A percentile compares a stretch with the other conserved stretches of the same genome.
Conservation (phyloP, 1,140 invertebrate genomes). For the Pseudomyrmex pallidus region DNA sequence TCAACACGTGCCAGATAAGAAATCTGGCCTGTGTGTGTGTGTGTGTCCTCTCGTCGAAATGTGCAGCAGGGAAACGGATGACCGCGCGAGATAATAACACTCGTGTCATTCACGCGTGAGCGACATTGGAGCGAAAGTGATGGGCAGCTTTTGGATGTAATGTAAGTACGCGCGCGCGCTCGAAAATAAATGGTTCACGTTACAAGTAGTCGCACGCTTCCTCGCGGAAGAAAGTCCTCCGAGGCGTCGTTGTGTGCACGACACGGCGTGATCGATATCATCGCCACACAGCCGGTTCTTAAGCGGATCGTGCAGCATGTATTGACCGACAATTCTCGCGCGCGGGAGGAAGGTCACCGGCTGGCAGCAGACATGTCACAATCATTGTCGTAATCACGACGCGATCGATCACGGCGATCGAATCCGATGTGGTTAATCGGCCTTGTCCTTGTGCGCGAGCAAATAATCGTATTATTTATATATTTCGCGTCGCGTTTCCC, state of each 20-base stretch:
- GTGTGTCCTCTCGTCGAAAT: neutral
- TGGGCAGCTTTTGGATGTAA: neutral
- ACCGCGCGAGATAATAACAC: constrained; percentile 6
- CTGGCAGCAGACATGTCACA: constrained; percentile 45
- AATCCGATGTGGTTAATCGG: neutral
- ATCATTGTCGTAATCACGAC: constrained; percentile 48
- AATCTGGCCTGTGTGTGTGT: neutral
- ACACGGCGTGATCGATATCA: constrained; percentile 72
- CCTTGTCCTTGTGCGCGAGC: neutral
- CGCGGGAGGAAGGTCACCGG: constrained; percentile 70
- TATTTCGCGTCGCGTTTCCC: neutral
- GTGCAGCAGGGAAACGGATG: neutral
- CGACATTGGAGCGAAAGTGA: constrained; percentile 15
- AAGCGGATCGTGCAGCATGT: constrained; percentile 71
- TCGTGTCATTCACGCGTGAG: constrained; percentile 20
- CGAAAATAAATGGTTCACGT: constrained; percentile 14
- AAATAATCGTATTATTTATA: no score
- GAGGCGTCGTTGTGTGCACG: constrained; percentile 61
- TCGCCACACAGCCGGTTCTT: constrained; percentile 57
- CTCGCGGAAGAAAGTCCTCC: constrained; percentile 47
- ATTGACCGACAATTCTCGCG: constrained; percentile 74
- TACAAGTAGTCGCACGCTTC: constrained; percentile 34
- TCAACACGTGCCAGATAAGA: neutral
- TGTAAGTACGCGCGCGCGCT: no score
- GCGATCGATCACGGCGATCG: constrained; percentile 25